Evolutionary conservation across 64 coral and sea anemone species (phyloP).

Genomic region (Montipora efflorescens): DNA sequence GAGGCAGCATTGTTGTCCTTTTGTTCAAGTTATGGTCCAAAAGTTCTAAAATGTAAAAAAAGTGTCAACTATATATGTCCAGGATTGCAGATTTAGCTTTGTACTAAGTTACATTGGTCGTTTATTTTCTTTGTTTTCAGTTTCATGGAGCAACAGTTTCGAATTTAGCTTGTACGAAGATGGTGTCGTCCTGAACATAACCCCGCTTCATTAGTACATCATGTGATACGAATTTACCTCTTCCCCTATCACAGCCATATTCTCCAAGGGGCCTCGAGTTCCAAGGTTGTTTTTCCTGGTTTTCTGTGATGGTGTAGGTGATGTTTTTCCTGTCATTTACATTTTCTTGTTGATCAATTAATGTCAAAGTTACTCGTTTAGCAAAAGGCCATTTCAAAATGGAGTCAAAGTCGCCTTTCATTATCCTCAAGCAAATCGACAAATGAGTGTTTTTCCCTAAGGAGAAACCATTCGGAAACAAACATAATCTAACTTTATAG

Average conservation of each 20-base stretch:
- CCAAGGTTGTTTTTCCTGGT: too few relatives aligned
- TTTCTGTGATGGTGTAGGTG: fast-evolving
- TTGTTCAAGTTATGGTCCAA: too few relatives aligned
- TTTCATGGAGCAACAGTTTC: too few relatives aligned
- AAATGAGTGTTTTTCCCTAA: background rate
- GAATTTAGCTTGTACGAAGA: background rate
- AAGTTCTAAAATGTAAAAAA: too few relatives aligned
- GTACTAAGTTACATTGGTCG: too few relatives aligned
- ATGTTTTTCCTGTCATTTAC: background rate
- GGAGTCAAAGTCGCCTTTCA: conserved; percentile 14
- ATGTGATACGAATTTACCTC: background rate
- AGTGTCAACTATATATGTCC: too few relatives aligned
- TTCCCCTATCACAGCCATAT: too few relatives aligned
- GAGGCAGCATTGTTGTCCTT: too few relatives aligned
- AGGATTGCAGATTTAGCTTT: too few relatives aligned
- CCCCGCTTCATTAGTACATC: background rate
- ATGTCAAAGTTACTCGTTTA: background rate
- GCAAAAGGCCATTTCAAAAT: conserved; percentile 23
- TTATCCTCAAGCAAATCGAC: background rate
- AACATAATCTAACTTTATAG: background rate
- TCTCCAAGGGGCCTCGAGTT: background rate
- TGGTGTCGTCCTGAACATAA: background rate
- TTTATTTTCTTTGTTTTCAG: too few relatives aligned
- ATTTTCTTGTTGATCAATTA: conserved; percentile 14
- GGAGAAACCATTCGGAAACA: background rate